Evolutionary conservation across 2,797 vertebrate genomes (phyloP).

Genomic region (Muscicapa comitata): DNA sequence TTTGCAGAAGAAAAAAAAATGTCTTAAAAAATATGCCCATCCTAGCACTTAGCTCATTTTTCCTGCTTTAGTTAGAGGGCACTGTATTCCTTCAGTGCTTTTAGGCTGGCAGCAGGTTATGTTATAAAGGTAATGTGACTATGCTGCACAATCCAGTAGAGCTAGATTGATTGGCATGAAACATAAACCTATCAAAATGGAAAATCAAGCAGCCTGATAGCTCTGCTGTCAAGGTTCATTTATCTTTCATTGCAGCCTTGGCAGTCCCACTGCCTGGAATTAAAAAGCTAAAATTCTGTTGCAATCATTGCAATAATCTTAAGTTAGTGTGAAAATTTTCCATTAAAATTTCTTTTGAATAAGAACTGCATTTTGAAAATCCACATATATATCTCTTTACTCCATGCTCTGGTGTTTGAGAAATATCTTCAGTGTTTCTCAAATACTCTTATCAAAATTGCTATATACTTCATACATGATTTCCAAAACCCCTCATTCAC

Average conservation of each 20-base stretch:
- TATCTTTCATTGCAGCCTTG: constrained; percentile 34
- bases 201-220: constrained; percentile 45
- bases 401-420: background rate
- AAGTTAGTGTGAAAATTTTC: background rate
- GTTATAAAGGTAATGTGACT: background rate
- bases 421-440: background rate
- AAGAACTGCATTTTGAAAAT: background rate
- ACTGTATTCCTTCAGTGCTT: constrained; percentile 5
- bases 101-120: background rate
- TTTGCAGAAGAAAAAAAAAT: background rate
- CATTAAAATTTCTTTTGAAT: background rate
- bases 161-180: constrained; percentile 37
- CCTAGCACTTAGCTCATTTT: background rate
- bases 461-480: background rate
- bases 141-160: background rate
- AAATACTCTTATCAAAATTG: too few relatives aligned
- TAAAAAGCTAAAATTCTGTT: constrained; percentile 18
- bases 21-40: background rate
- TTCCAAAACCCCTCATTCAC: background rate
- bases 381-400: background rate
- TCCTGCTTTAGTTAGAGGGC: constrained; percentile 11
- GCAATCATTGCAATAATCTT: background rate
- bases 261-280: background rate
- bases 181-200: constrained; percentile 47
- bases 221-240: constrained; percentile 35